Percentiles rank a stretch among this genome's conserved stretches.
Conservation (phyloP, 1,140 invertebrate genomes). For the Aporrectodea caliginosa region DNA sequence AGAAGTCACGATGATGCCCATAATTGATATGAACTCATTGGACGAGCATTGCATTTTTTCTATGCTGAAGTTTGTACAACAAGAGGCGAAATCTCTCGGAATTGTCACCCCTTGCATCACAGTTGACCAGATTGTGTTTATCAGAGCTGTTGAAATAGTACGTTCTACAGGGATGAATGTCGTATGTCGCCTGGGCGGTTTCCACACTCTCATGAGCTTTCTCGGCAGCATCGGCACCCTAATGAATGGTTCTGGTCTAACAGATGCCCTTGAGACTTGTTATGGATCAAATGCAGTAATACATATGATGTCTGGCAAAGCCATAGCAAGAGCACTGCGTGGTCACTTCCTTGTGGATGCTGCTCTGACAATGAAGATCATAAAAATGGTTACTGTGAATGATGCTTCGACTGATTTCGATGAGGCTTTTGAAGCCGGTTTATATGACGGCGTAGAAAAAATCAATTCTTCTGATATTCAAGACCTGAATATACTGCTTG, state of each 20-base stretch:
- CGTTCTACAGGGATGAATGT: neutral
- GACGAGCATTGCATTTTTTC: neutral
- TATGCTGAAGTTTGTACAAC: neutral
- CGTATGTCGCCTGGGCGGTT: too few species aligned
- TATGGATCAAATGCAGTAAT: slow-evolving; percentile 12
- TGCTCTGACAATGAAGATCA: neutral
- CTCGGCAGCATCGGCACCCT: slow-evolving; percentile 48
- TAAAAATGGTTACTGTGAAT: neutral
- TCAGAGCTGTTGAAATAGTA: neutral
- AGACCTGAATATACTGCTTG: too few species aligned
- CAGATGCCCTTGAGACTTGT: slow-evolving; percentile 36
- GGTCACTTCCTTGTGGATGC: neutral
- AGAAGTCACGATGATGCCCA: neutral
- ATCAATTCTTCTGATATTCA: too few species aligned
- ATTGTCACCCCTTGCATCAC: neutral
- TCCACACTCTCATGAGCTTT: slow-evolving; percentile 37
- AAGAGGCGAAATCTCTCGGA: neutral
- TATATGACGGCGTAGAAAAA: too few species aligned
- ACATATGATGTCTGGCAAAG: slow-evolving; percentile 25
- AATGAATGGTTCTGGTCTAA: slow-evolving; percentile 51
- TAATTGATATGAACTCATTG: neutral
- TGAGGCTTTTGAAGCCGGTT: too few species aligned
- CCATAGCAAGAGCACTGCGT: slow-evolving; percentile 9
- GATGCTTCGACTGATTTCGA: too few species aligned
- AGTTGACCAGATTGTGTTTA: neutral